Base-by-base conservation (phyloP, 2,797 vertebrate species). In the Denticeps clupeoides region DNA sequence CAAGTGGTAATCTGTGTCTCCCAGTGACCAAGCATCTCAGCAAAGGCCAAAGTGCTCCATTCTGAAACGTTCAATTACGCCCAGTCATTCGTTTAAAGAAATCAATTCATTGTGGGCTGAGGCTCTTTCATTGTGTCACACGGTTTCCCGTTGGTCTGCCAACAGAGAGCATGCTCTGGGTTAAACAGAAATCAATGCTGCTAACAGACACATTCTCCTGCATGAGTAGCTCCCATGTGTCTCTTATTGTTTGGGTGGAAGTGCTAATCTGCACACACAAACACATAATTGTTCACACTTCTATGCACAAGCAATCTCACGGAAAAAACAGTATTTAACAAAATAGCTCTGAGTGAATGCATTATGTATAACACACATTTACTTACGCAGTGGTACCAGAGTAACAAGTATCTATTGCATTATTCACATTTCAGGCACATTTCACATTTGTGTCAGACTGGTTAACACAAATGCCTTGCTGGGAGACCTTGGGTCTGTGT, bases 181-280 rank as follows among this genome's bases (percentile, higher is more conserved):
- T 77, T 74, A 69, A 77, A 75, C 52, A 61, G 41, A 70, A 79
- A 82, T 82, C 75, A 68, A 77, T 80, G 49, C 29, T 49, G 65
- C 53, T 49, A 51, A 64, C 68, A 58, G 50, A 55, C 49, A 45
- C 47, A n/a, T 52, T 60, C 44, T 56, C 44, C 64, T 49, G 58
- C 65, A 56, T 68, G 46, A 69, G 28, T 55, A 53, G 45, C 44
- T 50, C 45, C 62, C 41, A 53, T 55, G 47, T 15, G 9, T 33
- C 51, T 55, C 46, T 55, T 59, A 55, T 49, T 58, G 42, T 35
- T 46, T 48, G 49, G 29, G 41, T 41, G 24, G 10, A 22, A 22
- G 13, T 16, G 32, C 6, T 38, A 35, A 10, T 11, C 28, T 26
- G 2, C 26, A 7, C 18, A 18, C 28, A 8, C 12, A 19, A 28